These are phyloP conservation scores for Ginglymostoma cirratum DNA, from an alignment of 2,113 vertebrate genomes.

Conservation along the genomic window DNA sequence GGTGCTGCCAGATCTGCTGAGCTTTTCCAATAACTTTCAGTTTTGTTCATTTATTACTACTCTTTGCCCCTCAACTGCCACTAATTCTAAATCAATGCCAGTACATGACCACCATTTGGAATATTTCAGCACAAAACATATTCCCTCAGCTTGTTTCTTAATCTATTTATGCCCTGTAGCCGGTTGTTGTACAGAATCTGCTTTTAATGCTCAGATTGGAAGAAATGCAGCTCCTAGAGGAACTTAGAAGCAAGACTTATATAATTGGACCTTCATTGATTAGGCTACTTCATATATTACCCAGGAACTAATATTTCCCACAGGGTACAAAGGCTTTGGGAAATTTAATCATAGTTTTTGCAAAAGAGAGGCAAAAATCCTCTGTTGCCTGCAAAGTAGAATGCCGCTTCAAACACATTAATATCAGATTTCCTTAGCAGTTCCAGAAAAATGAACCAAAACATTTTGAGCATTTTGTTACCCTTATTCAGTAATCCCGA, in stretches of 20 bases:
- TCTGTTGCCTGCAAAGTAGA: neutral
- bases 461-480: neutral
- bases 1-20: too few species aligned
- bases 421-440: neutral
- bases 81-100: too few species aligned
- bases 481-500: slow-evolving; percentile 2
- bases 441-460: neutral
- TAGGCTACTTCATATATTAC: neutral
- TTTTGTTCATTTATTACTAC: too few species aligned
- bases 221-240: neutral
- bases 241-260: neutral
- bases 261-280: slow-evolving; percentile 6
- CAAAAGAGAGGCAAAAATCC: neutral
- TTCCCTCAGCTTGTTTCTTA: neutral
- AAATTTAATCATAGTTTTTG: neutral
- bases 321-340: neutral
- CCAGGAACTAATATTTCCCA: neutral
- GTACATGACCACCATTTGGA: neutral
- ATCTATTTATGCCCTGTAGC: neutral
- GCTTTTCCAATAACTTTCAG: too few species aligned
- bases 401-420: neutral
- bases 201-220: neutral
- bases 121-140: neutral
- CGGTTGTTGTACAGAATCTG: neutral
- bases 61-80: too few species aligned